Evolutionary conservation across 2,888 invertebrate species (phyloP).

Genomic region (Trichopoda pennipes): DNA sequence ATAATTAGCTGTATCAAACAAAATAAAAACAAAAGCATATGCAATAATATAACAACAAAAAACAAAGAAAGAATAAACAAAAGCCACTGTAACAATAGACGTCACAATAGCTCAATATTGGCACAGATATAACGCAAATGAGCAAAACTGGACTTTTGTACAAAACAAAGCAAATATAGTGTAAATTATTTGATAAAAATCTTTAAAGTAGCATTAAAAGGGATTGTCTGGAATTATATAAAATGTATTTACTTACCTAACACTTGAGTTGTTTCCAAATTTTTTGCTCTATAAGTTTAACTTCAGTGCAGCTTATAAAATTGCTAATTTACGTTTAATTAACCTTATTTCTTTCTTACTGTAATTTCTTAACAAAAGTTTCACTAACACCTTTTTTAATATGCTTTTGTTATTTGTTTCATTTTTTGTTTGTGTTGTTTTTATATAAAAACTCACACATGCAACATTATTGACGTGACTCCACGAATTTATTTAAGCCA

Average conservation of each 20-base stretch:
- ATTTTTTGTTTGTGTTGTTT: slow-evolving; percentile 13
- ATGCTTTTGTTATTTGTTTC: slow-evolving; percentile 12
- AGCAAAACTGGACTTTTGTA: slow-evolving; percentile 6
- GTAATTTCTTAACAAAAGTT: slow-evolving; percentile 12
- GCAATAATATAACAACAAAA: not conserved
- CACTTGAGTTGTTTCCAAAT: slow-evolving; percentile 25
- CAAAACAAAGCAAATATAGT: slow-evolving; percentile 5
- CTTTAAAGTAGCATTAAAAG: slow-evolving; percentile 7
- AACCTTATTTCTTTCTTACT: not conserved
- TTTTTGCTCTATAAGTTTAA: not conserved
- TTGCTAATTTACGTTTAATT: slow-evolving; percentile 18
- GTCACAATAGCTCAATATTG: slow-evolving; percentile 11
- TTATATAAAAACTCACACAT: slow-evolving; percentile 11
- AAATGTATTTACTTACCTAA: slow-evolving; percentile 49
- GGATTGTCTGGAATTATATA: not conserved
- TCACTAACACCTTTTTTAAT: slow-evolving; percentile 38
- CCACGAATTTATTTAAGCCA: slow-evolving; percentile 30
- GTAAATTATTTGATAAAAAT: slow-evolving; percentile 33
- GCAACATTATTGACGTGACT: slow-evolving; percentile 42
- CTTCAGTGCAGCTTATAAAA: not conserved
- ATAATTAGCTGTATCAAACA: not conserved
- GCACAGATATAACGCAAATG: not conserved
- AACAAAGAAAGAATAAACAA: not conserved
- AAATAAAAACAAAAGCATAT: slow-evolving; percentile 1
- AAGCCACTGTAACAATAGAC: slow-evolving; percentile 15